Conservation (phyloP, 2,797 vertebrate species). For the Simalia tracyae region DNA sequence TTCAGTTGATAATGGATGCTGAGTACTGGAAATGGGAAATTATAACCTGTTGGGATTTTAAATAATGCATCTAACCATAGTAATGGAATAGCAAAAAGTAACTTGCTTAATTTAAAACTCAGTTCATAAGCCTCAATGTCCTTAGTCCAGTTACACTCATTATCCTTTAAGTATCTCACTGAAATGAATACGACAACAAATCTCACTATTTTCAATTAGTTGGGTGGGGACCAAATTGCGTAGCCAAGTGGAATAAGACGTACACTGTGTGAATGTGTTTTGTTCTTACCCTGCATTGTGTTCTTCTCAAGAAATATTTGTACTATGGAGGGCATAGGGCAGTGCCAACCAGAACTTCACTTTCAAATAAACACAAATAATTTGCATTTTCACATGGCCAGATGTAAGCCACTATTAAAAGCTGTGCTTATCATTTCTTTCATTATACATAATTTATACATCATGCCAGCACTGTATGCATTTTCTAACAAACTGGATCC, state of each 20-base stretch:
- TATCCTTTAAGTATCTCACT: background rate
- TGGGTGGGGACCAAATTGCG: background rate
- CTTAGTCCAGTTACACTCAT: background rate
- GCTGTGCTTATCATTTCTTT: constrained; percentile 5
- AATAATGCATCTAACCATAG: background rate
- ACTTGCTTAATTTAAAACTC: background rate
- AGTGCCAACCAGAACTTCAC: background rate
- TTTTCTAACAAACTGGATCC: background rate
- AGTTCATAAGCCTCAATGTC: background rate
- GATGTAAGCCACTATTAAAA: constrained; percentile 2
- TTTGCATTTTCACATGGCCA: background rate
- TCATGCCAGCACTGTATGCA: background rate
- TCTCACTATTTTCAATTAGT: background rate
- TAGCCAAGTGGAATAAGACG: background rate
- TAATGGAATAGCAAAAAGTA: background rate
- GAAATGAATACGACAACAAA: background rate
- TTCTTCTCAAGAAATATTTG: background rate
- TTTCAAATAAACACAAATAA: constrained; percentile 16
- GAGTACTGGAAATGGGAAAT: background rate
- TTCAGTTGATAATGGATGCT: background rate
- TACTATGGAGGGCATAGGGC: background rate
- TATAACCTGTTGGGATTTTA: background rate
- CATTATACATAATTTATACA: background rate
- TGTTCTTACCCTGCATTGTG: background rate
- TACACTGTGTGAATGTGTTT: background rate